Base-by-base conservation (phyloP, 1,140 invertebrate species). In the Pseudachorutes palmiensis region DNA sequence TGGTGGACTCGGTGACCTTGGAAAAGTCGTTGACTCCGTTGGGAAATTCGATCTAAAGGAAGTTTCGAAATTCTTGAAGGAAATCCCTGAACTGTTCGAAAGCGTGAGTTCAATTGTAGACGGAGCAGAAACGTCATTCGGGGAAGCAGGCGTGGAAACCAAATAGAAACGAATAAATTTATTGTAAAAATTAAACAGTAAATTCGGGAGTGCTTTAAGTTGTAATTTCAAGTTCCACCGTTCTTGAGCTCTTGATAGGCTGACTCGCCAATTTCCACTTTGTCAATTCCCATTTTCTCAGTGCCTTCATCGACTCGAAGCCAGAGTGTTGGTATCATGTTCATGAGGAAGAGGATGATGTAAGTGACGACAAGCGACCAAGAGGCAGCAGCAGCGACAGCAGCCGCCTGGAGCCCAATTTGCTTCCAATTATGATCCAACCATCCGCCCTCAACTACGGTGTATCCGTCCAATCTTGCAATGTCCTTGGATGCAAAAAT, bases 281-380 rank as follows among this genome's bases (percentile, higher is more conserved):
- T 69, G 29, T 72, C 70, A 2, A 69, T 19, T 5, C 72, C 72
- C 1, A 1, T 48, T 45, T 26, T 29, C 3, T 51, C 67, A n/a
- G 19, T n/a, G 2, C 57, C 24, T 22, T 30, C 24, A 30, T 68
- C 61, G 26, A 70, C 49, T 16, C 72, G 55, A 26, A 74, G 63
- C 19, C 55, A 0, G 19, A 74, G 49, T n/a, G 67, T 68, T 14
- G 72, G 72, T n/a, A 74, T 70, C 64, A 71, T 74, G 32, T 74
- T 70, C 67, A 74, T 71, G 14, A 63, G 26, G 14, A 58, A 71
- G 2, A 74, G 57, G 28, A 74, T 71, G 1, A 64, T 31, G 26
- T 63, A 74, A 1, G 72, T 71, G 0, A 71, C 26, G 1, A 64
- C 19, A n/a, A 71, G 62, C 3, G 65, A 65, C 72, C 72, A 74